Base-by-base conservation (phyloP, 2,113 vertebrate species). In the Neodon shergylaensis region DNA sequence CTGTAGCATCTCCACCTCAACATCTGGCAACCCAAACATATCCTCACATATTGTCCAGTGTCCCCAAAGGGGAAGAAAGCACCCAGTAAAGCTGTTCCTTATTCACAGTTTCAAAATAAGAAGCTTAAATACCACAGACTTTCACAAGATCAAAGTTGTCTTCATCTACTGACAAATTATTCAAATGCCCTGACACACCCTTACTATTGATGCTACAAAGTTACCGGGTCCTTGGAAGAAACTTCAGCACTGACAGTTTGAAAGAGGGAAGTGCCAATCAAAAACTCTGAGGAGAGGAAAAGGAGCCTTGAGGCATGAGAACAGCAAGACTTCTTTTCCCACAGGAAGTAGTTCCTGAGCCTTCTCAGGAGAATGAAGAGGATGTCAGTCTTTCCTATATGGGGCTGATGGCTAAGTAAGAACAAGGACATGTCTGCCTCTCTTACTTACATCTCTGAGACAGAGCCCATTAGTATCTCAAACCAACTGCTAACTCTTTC, bases 401-500 rank as follows among this genome's bases (percentile, higher is more conserved):
- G 8, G 36, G 21, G 90, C 85, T 81, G 39, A 88, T 42, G 58
- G 58, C 39, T 66, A 63, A 47, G 63, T 66, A 63, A 47, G 63
- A 49, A 63, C n/a, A 86, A 73, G 9, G 42, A 47, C 17, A 1
- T 22, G 14, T 39, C 39, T 33, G 21, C 14, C 33, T 49, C 49
- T 74, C 47, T 52, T 79, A 24, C 36, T 63, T 92, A 65, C 82
- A 7, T 47, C 47, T 81, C 87, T 92, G 58, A 86, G 65, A 68
- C 90, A 81, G 39, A 96, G 39, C 12, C 70, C 66, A 33, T 83
- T 82, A 73, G 21, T 68, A 78, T 33, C 47, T 94, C 90, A 66
- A 52, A 63, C 17, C 73, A 54, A 92, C 63, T 79, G 61, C 89
- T 82, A 61, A 82, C 78, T 85, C 61, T 91, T 92, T 82, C 52